Percentiles rank a stretch among this genome's conserved stretches.
phyloP scores from a whole-genome alignment of 1,140 invertebrate species.

The Archivesica marissinica region DNA sequence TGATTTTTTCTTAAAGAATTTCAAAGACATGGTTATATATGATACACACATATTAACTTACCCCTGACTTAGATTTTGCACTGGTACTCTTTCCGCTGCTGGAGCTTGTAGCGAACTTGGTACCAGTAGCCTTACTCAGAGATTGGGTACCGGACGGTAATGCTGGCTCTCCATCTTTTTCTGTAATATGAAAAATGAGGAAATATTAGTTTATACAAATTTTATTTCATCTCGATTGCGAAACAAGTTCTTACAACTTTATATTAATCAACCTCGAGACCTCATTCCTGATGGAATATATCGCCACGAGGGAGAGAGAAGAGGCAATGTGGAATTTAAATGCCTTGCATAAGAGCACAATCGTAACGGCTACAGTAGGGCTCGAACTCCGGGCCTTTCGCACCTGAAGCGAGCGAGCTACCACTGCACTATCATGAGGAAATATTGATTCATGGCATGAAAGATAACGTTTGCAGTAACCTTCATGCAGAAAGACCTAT shows the following conservation, averaged over 20 bases:
- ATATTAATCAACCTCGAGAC: no score
- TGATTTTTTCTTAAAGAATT: no score
- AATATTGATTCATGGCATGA: neutral
- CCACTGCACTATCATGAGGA: neutral
- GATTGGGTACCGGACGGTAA: slow-evolving; percentile 53
- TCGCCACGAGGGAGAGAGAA: no score
- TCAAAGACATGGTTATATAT: no score
- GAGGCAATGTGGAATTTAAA: no score
- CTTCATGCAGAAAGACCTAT: no score
- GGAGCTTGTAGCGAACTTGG: slow-evolving; percentile 32
- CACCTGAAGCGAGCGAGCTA: no score
- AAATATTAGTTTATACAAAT: neutral
- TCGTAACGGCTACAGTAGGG: no score
- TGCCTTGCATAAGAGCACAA: no score
- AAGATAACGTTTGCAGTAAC: neutral
- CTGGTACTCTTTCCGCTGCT: neutral
- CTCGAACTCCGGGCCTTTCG: no score
- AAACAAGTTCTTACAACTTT: neutral
- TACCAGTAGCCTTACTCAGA: slow-evolving; percentile 59
- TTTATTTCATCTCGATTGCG: neutral
- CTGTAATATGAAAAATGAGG: slow-evolving; percentile 30
- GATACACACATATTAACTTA: no score
- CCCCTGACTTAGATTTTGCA: slow-evolving; percentile 62
- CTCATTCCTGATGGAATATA: no score
- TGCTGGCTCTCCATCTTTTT: slow-evolving; percentile 56